A percentile compares a stretch with the other conserved stretches of the same genome.
Evolutionary conservation across 2,113 vertebrate genomes (phyloP).

Genomic region (Amia ocellicauda): DNA sequence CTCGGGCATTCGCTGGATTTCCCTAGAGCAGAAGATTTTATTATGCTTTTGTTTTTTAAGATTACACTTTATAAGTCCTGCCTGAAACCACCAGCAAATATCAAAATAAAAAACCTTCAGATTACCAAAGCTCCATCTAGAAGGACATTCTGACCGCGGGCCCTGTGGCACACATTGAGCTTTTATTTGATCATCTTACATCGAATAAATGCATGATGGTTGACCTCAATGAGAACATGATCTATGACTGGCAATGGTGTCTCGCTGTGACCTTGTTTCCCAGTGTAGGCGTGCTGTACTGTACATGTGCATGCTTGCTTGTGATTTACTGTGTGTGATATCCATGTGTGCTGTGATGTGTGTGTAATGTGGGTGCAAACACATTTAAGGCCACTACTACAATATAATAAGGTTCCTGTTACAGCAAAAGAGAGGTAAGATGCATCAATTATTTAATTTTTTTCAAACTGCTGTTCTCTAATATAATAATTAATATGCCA

Average conservation of each 20-base stretch:
- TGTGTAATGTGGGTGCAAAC: constrained; percentile 40
- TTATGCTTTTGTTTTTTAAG: no score
- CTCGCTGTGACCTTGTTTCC: constrained; percentile 16
- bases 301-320: constrained; percentile 54
- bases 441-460: constrained; percentile 14
- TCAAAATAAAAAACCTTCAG: no score
- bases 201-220: constrained; percentile 11
- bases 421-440: constrained; percentile 54
- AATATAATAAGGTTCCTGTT: constrained; percentile 50
- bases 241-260: not conserved
- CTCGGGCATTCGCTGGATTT: no score
- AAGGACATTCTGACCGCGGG: not conserved
- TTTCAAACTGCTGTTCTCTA: no score
- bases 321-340: constrained; percentile 58
- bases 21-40: no score
- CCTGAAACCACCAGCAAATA: no score
- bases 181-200: constrained; percentile 4
- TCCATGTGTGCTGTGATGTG: constrained; percentile 45
- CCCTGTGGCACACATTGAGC: not conserved
- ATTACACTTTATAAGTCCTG: no score
- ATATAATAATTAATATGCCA: no score
- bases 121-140: not conserved
- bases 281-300: constrained; percentile 10
- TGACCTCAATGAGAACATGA: constrained; percentile 1
- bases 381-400: constrained; percentile 47